Evolutionary conservation across 2,888 invertebrate species (phyloP), one percentile per base, ranked within the genome.

Genomic region (Drosophila mimica): DNA sequence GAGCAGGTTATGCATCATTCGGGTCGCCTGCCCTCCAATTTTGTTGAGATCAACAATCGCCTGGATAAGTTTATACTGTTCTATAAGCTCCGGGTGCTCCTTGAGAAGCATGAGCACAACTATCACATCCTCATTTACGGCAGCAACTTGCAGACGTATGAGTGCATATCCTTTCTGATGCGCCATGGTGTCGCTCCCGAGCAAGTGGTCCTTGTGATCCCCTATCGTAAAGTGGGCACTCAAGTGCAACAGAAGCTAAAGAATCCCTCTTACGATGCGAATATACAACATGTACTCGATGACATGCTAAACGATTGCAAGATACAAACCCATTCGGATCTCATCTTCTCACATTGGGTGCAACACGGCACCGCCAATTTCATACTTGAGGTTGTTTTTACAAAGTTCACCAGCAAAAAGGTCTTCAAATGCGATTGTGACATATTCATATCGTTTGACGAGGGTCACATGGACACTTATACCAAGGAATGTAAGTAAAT

Each of bases 371-470:
- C 60, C 0, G 61, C 66, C 0, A 65, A 83, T 11, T 83, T 74
- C 4, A 83, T 92, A 4, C 70, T 81, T 33, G 74, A 82, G 17
- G 84, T 88, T 6, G 65, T 70, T 0, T 92, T 92, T n/a, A 54
- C 72, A 6, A 61, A 54, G 7, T 49, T 33, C 30, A 46, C 70
- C 8, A 52, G 53, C 4, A 66, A 70, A 4, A 53, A 75, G 0
- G 28, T 36, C 4, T 3, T 81, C 0, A 56, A 36, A 4, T 4
- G 91, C 0, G 78, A 82, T 3, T 92, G 92, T 46, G 89, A 92
- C 60, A 40, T 92, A 2, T 93, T 93, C 48, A 73, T 92, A 8
- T 83, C 85, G n/a, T 92, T 84, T 15, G 63, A 74, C 36, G 79
- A 82, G 13, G 89, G 89, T 6, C 34, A 61, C 20, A 52, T 89